Evolutionary conservation across 2,113 vertebrate species (phyloP), one percentile per base, ranked within the genome.

Genomic region (Odocoileus virginianus): DNA sequence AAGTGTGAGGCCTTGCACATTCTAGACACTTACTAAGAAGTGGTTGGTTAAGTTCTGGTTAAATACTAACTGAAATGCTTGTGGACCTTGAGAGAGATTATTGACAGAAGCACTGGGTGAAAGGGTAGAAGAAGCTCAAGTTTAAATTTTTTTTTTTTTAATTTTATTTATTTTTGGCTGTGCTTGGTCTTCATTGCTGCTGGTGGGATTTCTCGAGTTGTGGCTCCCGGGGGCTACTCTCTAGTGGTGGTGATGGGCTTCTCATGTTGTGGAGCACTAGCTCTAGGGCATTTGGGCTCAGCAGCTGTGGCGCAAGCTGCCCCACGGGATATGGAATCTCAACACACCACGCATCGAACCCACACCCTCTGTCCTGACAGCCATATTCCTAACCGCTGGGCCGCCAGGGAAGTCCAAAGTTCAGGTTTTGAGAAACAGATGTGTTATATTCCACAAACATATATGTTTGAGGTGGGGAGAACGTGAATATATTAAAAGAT

Each of bases 21-120:
- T 57, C 21, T 88, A 87, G 84, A 52, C 23, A 55, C 67, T 91
- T 55, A 83, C 78, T 47, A 92, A 81, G 54, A 50, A 87, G 45
- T 91, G 45, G 36, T 23, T 67, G 64, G 76, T 89, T 87, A 79
- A 36, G 94, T 71, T 82, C 55, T 54, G 40, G 86, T 93, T 95
- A 97, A 92, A 95, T 36, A n/a, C 86, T 79, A 92, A 85, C 88
- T 82, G 78, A 76, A 86, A 64, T 13, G 50, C 64, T 82, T 36
- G 25, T 87, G 76, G 9, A 10, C 10, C 57, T 58, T 60, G 21
- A 91, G 43, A 87, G 15, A 58, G 23, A 76, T n/a, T 90, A 52
- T 30, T 94, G 82, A 36, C 23, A 82, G 47, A 94, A 96, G 71
- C 17, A 74, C 4, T 33, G 82, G 84, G 45, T 25, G 36, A 82